phyloP scores from a whole-genome alignment of 2,797 vertebrate species.

The Botia kubotai region DNA sequence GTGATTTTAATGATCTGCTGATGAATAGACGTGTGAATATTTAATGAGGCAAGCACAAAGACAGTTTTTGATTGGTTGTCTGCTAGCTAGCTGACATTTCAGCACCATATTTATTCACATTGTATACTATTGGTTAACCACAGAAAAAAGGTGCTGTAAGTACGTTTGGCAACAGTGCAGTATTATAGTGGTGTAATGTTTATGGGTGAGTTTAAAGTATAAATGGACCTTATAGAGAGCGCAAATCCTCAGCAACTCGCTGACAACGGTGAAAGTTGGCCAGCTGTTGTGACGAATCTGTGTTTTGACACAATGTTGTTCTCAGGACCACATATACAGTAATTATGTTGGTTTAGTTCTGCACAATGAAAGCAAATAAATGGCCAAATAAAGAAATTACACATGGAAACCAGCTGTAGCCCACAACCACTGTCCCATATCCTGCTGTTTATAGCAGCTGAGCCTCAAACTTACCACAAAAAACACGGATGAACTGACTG shows the following conservation, averaged over 20 bases:
- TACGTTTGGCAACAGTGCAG: background rate
- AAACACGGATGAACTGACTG: background rate
- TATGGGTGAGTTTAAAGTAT: background rate
- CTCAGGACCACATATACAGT: slow-evolving; percentile 61
- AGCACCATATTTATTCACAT: no score
- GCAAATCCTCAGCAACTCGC: background rate
- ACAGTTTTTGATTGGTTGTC: no score
- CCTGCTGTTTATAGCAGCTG: slow-evolving; percentile 57
- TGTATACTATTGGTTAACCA: no score
- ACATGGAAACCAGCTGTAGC: slow-evolving; percentile 69
- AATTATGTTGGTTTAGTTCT: slow-evolving; percentile 68
- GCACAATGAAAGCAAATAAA: slow-evolving; percentile 73
- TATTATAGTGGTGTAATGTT: background rate
- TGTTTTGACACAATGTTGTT: slow-evolving; percentile 57
- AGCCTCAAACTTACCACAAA: slow-evolving; percentile 1
- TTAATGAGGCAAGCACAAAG: no score
- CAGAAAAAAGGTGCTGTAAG: background rate
- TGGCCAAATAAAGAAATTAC: slow-evolving; percentile 64
- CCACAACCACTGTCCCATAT: slow-evolving; percentile 77
- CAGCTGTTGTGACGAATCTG: slow-evolving; percentile 56
- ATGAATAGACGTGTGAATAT: no score
- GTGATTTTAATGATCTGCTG: no score
- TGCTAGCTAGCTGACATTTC: no score
- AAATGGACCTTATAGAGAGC: background rate
- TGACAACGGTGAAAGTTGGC: background rate